A percentile compares a stretch with the other conserved stretches of the same genome.
Evolutionary conservation across 2,797 vertebrate genomes (phyloP).

Genomic region (Cirrhinus mrigala): DNA sequence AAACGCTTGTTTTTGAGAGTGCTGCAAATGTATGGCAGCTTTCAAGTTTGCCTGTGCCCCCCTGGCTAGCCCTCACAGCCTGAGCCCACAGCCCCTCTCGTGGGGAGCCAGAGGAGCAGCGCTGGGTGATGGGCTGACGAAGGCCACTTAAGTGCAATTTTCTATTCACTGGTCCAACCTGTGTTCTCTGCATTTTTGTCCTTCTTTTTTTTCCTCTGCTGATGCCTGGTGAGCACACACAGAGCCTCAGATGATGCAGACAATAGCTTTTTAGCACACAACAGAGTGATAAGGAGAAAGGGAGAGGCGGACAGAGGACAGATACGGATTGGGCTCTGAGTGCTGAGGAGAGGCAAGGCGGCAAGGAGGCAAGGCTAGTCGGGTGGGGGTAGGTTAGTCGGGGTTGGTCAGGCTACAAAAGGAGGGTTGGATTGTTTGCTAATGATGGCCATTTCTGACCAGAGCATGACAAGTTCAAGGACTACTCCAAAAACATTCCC

Average conservation of each 20-base stretch:
- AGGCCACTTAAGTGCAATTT: slow-evolving; percentile 99
- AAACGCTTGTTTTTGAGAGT: slow-evolving; percentile 99
- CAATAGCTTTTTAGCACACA: slow-evolving; percentile 92
- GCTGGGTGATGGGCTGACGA: slow-evolving; percentile 85
- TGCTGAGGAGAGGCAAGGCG: slow-evolving; percentile 74
- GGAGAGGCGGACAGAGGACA: slow-evolving; percentile 83
- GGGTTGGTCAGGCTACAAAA: slow-evolving; percentile 75
- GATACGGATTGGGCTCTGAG: slow-evolving; percentile 74
- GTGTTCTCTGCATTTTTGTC: slow-evolving; percentile 83
- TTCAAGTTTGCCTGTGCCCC: slow-evolving; percentile 90
- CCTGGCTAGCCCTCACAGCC: slow-evolving; percentile 69
- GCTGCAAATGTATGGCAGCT: slow-evolving; percentile 97
- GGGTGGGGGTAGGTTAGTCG: slow-evolving; percentile 57
- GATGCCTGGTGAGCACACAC: slow-evolving; percentile 85
- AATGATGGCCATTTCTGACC: slow-evolving; percentile 94
- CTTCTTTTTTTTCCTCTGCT: slow-evolving; percentile 66
- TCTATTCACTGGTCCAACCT: slow-evolving; percentile 95
- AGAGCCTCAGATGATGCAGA: slow-evolving; percentile 90
- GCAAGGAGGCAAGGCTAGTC: slow-evolving; percentile 74
- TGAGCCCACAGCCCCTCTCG: slow-evolving; percentile 86
- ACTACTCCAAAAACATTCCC: slow-evolving; percentile 84
- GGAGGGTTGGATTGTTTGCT: slow-evolving; percentile 91
- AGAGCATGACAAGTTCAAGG: slow-evolving; percentile 89
- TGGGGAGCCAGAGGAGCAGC: slow-evolving; percentile 82
- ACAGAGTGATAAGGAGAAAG: slow-evolving; percentile 88